Evolutionary conservation across 2,113 vertebrate genomes (phyloP), one percentile per base, ranked within the genome.

Genomic region (Cyanocitta stelleri): DNA sequence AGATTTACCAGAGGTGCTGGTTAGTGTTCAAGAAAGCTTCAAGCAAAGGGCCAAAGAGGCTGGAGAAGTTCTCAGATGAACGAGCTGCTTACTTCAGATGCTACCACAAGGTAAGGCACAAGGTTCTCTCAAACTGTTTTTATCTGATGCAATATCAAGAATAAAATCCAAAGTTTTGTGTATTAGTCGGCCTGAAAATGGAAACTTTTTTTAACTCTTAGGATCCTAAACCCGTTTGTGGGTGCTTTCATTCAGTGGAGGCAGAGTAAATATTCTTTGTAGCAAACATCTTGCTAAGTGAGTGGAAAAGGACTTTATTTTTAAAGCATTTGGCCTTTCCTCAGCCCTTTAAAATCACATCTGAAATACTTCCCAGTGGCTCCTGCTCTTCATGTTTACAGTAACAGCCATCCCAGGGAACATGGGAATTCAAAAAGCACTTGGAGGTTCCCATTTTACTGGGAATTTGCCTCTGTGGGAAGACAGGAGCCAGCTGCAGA

Each of bases 1-100:
- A 99, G 98, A 98, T 99, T 95, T 98, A 98, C 96, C 98, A 98
- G 44, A 97, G 98, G 83, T 99, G 98, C 89, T 99, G 98, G 98
- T 68, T 99, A 26, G 98, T 99, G 37, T 98, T 98, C 96, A 98
- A 98, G 97, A 99, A 98, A 35, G 98, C 98, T 54, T 99, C 98
- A 22, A 98, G 98, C 96, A 98, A 98, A 96, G 98, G 98, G 52
- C 98, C 98, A 26, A 98, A 98, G 90, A 97, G 98, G 87, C 97
- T 99, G 95, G 98, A 99, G 96, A 98, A 98, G 67, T 99, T 98
- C 97, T 98, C 98, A 8, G 98, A 98, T 87, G 98, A 99, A 32
- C 98, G 98, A 51, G 98, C 98, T 41, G 98, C 98, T 3, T 98
- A 98, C 83, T 98, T 98, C 66, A 95, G 98, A 64, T 98, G 98